Evolutionary conservation across 2,888 invertebrate species (phyloP), one percentile per base, ranked within the genome.

Genomic region (Agriopis aurantiaria): DNA sequence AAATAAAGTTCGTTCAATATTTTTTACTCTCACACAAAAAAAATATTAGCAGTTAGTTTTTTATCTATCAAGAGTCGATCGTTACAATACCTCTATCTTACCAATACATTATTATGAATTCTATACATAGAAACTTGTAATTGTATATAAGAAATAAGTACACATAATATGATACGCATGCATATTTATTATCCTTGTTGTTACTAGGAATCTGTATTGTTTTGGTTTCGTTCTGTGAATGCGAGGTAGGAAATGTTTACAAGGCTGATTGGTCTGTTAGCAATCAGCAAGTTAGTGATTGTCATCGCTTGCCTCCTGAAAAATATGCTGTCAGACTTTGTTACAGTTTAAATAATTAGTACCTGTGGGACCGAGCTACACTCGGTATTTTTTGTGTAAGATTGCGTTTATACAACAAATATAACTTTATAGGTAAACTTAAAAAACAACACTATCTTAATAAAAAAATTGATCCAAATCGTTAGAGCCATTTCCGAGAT

Each of bases 181-280:
- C 17, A 53, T 53, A n/a, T 53, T 59, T 17, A 69, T 74, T 74
- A 71, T 74, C 73, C 78, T 78, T 67, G 76, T 69, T 49, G 66
- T 66, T 78, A 78, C 75, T 75, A 64, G 69, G 78, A 69, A 69
- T 69, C 65, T 46, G 56, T 45, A 49, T 55, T 65, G 55, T 62
- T 69, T 69, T 68, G 71, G 12, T 68, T 59, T 46, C 0, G 63
- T 63, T 71, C 59, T 56, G 51, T 65, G 67, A 61, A 72, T 57
- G 68, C 62, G 9, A 58, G n/a, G 58, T 73, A 71, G 75, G 77
- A 72, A 77, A 71, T 68, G 65, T 71, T 74, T 69, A 68, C 71
- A 69, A 73, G 69, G 68, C 60, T 71, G 71, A 40, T 60, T 17
- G 40, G 41, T 33, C 3, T 46, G 43, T 7, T 65, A 53, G 4